Evolutionary conservation across 2,113 vertebrate species (phyloP).

Genomic region (Charadrius vociferus): DNA sequence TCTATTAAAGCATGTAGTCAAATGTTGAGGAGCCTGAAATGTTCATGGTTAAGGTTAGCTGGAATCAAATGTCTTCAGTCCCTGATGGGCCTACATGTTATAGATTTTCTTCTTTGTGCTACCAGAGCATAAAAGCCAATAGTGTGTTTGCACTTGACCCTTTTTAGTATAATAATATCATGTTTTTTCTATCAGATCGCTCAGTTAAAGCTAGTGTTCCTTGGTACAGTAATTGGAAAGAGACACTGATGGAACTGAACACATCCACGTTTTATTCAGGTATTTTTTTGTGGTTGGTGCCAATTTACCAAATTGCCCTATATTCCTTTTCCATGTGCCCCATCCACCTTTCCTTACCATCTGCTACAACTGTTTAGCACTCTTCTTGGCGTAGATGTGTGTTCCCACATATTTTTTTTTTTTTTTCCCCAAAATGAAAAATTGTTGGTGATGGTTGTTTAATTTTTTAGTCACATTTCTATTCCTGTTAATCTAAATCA

Average conservation of each 20-base stretch:
- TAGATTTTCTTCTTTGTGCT: neutral
- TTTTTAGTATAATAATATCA: conserved; percentile 70
- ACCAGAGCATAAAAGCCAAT: neutral
- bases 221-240: conserved; percentile 92
- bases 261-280: conserved; percentile 87
- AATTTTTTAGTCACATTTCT: conserved; percentile 28
- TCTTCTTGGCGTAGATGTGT: conserved; percentile 35
- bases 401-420: conserved; percentile 58
- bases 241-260: conserved; percentile 87
- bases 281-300: conserved; percentile 79
- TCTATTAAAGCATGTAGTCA: neutral
- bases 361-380: conserved; percentile 56
- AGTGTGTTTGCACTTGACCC: conserved; percentile 42
- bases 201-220: conserved; percentile 91
- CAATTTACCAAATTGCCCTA: conserved; percentile 60
- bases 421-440: conserved; percentile 14
- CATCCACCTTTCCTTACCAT: conserved; percentile 54
- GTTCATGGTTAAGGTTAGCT: neutral
- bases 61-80: neutral
- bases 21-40: neutral
- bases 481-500: neutral
- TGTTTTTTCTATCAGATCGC: conserved; percentile 88
- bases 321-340: conserved; percentile 50
- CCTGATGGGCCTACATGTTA: neutral
- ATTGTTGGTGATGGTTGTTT: conserved; percentile 39